phyloP scores from a whole-genome alignment of 2,797 vertebrate genomes.

The Platyrinchus mystaceus region DNA sequence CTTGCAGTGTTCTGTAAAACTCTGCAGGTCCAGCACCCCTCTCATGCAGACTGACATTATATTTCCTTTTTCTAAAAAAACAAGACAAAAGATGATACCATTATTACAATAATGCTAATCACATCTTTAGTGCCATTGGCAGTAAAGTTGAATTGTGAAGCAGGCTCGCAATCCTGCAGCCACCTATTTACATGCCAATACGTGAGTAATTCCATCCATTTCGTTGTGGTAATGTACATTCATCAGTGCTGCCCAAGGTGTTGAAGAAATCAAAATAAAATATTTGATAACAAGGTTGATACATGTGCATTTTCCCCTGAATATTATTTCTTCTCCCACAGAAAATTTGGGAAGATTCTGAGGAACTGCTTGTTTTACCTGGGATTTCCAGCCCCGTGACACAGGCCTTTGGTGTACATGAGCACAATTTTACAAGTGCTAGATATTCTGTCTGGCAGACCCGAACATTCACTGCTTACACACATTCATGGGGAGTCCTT shows the following conservation, averaged over 20 bases:
- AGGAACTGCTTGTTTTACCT: neutral
- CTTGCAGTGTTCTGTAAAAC: neutral
- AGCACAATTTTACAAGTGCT: neutral
- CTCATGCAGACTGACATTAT: neutral
- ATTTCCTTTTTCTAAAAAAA: neutral
- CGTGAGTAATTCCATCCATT: neutral
- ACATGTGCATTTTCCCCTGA: neutral
- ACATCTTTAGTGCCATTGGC: neutral
- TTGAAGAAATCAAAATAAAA: neutral
- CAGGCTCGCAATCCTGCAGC: neutral
- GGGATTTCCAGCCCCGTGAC: neutral
- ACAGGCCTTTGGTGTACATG: neutral
- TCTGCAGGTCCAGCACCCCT: neutral
- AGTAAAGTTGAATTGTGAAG: neutral
- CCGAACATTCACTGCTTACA: neutral
- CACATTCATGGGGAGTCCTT: neutral
- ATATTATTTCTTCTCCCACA: neutral
- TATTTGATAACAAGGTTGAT: neutral
- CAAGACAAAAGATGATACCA: neutral
- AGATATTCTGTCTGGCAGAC: neutral
- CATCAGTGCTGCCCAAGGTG: neutral
- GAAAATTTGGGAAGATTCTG: neutral
- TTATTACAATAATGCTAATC: slow-evolving; percentile 27
- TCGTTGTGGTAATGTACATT: neutral
- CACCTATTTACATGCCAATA: neutral